Percentiles rank a stretch among this genome's conserved stretches.
Conservation (phyloP, 2,888 invertebrate species). For the Dioctria linearis region DNA sequence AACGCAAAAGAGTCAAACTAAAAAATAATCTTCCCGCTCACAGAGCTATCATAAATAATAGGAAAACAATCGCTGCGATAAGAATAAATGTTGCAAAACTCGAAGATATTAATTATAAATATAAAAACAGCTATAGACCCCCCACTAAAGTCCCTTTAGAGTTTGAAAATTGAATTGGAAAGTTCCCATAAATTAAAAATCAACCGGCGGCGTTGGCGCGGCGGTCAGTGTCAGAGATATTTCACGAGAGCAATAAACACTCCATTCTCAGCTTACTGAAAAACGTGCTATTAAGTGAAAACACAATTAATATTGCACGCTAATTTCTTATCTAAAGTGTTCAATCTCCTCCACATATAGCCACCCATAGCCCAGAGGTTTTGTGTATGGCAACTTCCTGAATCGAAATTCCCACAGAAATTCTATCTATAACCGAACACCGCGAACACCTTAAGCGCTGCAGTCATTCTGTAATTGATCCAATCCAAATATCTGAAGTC, state of each 20-base stretch:
- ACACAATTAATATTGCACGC: constrained; percentile 35
- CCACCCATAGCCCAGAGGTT: constrained; percentile 1
- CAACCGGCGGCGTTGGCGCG: background rate
- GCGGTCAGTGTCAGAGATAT: background rate
- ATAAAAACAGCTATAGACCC: too few species aligned
- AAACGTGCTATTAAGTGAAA: constrained; percentile 27
- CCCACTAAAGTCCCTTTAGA: background rate
- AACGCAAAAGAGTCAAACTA: too few species aligned
- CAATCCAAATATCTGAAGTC: constrained; percentile 30
- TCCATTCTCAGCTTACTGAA: background rate
- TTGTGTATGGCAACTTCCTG: constrained; percentile 26
- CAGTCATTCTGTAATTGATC: constrained; percentile 38
- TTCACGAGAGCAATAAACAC: background rate
- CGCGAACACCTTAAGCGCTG: constrained; percentile 18
- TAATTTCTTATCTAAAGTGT: constrained; percentile 19
- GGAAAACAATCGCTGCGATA: too few species aligned
- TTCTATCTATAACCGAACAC: background rate
- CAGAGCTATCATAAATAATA: too few species aligned
- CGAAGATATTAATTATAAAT: too few species aligned
- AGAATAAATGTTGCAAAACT: too few species aligned
- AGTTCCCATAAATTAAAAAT: constrained; percentile 23
- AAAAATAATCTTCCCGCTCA: too few species aligned
- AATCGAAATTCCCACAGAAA: constrained; percentile 33
- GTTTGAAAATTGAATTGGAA: constrained; percentile 27
- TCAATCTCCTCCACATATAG: constrained; percentile 29